Evolutionary conservation across 2,113 vertebrate genomes (phyloP).

Genomic region (Conger conger): DNA sequence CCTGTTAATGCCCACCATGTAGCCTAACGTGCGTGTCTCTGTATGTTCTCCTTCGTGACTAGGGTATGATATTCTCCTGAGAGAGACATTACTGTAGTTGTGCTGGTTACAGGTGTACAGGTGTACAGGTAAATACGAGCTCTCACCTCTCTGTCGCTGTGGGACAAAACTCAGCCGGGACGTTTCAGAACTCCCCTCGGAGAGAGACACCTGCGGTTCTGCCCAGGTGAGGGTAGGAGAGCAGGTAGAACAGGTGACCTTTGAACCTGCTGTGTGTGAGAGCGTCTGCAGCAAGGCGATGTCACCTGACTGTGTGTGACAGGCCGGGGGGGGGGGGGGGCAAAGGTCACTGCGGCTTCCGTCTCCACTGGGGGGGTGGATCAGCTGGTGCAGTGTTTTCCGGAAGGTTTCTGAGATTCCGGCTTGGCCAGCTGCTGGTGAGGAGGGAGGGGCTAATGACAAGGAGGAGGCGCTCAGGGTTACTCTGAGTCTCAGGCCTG

Average conservation of each 20-base stretch:
- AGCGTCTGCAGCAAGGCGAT: conserved; percentile 37
- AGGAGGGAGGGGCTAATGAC: too few species aligned
- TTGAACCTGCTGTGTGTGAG: conserved; percentile 41
- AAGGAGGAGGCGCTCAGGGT: too few species aligned
- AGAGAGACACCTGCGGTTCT: neutral
- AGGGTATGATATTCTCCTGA: too few species aligned
- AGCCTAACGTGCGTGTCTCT: too few species aligned
- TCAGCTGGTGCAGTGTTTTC: too few species aligned
- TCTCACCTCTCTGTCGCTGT: neutral
- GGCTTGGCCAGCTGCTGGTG: too few species aligned
- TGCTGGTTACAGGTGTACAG: neutral
- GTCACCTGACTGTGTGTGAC: conserved; percentile 46
- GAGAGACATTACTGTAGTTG: too few species aligned
- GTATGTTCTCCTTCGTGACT: too few species aligned
- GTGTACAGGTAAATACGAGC: neutral
- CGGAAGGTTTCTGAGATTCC: too few species aligned
- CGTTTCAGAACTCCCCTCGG: neutral
- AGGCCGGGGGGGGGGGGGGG: conserved; percentile 1
- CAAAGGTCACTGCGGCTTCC: conserved; percentile 33
- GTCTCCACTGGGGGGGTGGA: neutral
- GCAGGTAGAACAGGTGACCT: conserved; percentile 36
- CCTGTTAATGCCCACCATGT: too few species aligned
- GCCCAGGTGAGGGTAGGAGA: neutral
- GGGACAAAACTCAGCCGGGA: too few species aligned
- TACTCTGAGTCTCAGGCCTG: too few species aligned